Conservation (phyloP, 1,140 invertebrate species). For the Drosophila lacteicornis region DNA sequence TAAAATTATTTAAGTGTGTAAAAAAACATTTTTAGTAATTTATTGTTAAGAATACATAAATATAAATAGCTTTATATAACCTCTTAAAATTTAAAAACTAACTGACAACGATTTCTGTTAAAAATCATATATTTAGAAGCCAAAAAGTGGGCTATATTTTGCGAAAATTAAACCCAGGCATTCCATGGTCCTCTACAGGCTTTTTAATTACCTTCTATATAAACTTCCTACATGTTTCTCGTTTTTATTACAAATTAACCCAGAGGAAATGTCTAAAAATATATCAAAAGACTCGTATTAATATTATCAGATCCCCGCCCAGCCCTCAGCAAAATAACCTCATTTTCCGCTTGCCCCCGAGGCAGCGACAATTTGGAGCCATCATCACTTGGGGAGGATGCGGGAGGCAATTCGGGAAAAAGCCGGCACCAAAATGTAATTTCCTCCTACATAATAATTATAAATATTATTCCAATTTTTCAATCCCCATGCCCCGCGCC, state of each 20-base stretch:
- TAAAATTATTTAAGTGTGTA: no score
- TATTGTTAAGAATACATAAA: no score
- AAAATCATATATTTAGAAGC: no score
- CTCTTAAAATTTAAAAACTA: no score
- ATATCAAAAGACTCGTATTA: slow-evolving; percentile 7
- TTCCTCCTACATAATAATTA: slow-evolving; percentile 62
- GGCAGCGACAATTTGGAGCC: slow-evolving; percentile 34
- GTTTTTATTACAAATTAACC: neutral
- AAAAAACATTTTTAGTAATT: no score
- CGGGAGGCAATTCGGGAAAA: slow-evolving; percentile 4
- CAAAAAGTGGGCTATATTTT: no score
- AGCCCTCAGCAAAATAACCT: slow-evolving; percentile 18
- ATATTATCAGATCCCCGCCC: neutral
- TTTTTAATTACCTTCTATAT: neutral
- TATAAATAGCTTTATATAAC: no score
- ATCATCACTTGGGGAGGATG: slow-evolving; percentile 10
- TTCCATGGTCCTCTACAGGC: neutral
- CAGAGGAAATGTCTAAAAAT: slow-evolving; percentile 1
- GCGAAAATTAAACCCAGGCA: no score
- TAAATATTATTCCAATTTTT: slow-evolving; percentile 63
- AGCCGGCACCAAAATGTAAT: slow-evolving; percentile 46
- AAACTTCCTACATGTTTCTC: neutral
- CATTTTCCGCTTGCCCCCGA: slow-evolving; percentile 32
- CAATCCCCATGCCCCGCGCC: slow-evolving; percentile 3
- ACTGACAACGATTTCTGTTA: no score